Evolutionary conservation across 2,797 vertebrate species (phyloP).

Genomic region (Characodon lateralis): DNA sequence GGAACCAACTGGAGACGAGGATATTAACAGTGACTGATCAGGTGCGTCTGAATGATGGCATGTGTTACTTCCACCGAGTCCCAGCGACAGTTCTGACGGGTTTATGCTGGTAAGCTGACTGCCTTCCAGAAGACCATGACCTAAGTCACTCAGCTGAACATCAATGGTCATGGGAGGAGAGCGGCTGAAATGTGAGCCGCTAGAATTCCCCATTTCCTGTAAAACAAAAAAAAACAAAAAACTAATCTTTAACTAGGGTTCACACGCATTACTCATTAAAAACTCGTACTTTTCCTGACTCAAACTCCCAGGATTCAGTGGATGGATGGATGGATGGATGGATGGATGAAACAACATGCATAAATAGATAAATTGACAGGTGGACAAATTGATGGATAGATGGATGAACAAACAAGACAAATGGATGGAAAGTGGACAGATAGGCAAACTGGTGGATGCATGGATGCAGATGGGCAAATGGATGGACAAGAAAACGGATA

Average conservation of each 20-base stretch:
- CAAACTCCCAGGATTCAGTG: no score
- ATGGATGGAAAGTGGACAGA: no score
- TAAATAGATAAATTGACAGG: no score
- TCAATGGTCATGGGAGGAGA: constrained; percentile 93
- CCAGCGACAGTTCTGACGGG: constrained; percentile 89
- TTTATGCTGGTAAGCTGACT: constrained; percentile 89
- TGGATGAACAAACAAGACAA: no score
- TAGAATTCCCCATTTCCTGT: constrained; percentile 88
- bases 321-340: no score
- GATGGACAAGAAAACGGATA: no score
- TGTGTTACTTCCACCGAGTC: constrained; percentile 82
- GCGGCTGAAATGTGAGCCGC: constrained; percentile 87
- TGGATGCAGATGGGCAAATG: no score
- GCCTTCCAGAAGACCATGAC: constrained; percentile 85
- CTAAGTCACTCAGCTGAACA: constrained; percentile 88
- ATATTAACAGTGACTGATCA: constrained; percentile 85
- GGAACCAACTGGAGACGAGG: constrained; percentile 87
- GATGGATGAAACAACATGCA: no score
- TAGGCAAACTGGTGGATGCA: no score
- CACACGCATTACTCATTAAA: not conserved
- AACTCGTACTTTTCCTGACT: no score
- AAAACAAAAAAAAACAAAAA: constrained; percentile 5
- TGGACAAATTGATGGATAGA: no score
- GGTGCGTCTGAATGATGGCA: constrained; percentile 79
- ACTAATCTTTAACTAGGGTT: not conserved